Conservation (phyloP, 92 coral and sea anemone species). For the Heliopora coerulea region DNA sequence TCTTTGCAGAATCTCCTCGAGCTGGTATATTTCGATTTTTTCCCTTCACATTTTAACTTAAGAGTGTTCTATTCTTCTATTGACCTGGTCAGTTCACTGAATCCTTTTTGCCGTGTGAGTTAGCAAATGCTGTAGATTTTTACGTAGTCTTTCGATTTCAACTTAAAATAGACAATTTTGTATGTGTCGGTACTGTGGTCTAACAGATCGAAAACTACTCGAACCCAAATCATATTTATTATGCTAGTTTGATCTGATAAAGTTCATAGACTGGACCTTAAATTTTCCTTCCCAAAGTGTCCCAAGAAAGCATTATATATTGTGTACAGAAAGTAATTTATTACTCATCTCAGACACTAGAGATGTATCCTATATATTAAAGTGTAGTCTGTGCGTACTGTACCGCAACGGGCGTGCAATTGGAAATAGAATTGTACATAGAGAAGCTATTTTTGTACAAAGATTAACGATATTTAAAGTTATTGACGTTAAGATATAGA, state of each 20-base stretch:
- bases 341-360: background rate
- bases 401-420: background rate
- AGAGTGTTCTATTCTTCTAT: background rate
- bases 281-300: background rate
- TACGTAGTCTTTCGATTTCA: background rate
- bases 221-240: too few relatives aligned
- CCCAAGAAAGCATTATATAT: background rate
- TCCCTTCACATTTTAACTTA: background rate
- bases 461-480: constrained; percentile 14
- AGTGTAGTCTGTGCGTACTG: background rate
- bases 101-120: background rate
- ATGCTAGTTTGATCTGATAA: too few relatives aligned
- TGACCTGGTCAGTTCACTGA: background rate
- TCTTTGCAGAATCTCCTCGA: background rate
- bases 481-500: constrained; percentile 21
- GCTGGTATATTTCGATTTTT: background rate
- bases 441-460: background rate
- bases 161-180: too few relatives aligned
- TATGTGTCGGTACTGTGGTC: too few relatives aligned
- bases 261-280: too few relatives aligned
- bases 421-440: background rate
- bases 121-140: background rate
- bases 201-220: too few relatives aligned
- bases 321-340: constrained; percentile 23
- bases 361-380: constrained; percentile 4